Evolutionary conservation across 2,888 invertebrate species (phyloP), one percentile per base, ranked within the genome.

Genomic region (Drosophila niveifrons): DNA sequence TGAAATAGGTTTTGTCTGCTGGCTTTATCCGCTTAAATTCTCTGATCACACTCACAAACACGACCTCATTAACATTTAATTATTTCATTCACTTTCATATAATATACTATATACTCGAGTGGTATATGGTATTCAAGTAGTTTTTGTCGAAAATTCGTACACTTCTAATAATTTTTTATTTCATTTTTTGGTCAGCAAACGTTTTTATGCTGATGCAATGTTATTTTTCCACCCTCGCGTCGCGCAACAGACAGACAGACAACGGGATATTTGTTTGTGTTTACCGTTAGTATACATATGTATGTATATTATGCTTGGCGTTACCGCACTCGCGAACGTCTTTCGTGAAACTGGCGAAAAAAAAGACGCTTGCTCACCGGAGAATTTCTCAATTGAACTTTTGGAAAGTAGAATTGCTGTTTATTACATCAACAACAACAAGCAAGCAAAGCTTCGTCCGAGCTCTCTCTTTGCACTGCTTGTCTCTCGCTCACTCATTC

Each of bases 261-360:
- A 41, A 8, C 51, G 17, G 57, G 4, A 39, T 50, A 41, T 41
- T 66, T 75, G 46, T 66, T 68, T 64, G 47, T 62, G 64, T 74
- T 78, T 65, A 48, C 51, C 50, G 58, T 48, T 39, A 55, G 29
- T 2, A 2, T 6, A 36, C 36, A 36, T 15, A 13, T 15, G 13
- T 36, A n/a, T 29, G 31, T 39, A 18, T 48, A 47, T 39, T 47
- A 1, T 28, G 34, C 15, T 73, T 57, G 44, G 70, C 88, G 86
- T 73, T 75, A 84, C 90, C 83, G 83, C 70, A 80, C 86, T 69
- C 79, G 72, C 79, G 89, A 75, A 82, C 87, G 81, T 82, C 86
- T 80, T 88, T 79, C 82, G 80, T 72, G 63, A 66, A 80, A 90
- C 90, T 90, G 81, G 78, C 76, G 59, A 75, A 73, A 71, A 68